Conservation (phyloP, 2,888 invertebrate species). For the Marasmarcha lunaedactyla region DNA sequence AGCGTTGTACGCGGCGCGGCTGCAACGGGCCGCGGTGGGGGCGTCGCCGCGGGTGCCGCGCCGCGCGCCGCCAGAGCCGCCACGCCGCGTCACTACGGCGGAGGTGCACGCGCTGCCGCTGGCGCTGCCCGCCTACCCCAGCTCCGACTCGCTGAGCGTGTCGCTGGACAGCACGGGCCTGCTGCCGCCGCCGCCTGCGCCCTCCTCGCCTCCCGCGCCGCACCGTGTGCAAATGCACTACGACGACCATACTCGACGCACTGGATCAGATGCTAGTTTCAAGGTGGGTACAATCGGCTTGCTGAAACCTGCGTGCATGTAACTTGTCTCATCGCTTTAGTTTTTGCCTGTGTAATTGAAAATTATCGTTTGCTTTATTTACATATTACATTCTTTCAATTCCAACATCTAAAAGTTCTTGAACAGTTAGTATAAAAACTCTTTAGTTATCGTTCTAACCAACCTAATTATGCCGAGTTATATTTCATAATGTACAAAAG, state of each 20-base stretch:
- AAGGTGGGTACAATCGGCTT: conserved; percentile 73
- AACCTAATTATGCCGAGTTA: no score
- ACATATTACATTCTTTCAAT: no score
- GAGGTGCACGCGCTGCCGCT: conserved; percentile 71
- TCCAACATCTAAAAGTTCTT: no score
- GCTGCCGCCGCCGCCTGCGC: conserved; percentile 75
- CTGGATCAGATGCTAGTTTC: conserved; percentile 86
- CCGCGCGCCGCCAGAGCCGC: conserved; percentile 85
- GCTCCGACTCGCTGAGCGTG: conserved; percentile 74
- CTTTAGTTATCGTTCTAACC: no score
- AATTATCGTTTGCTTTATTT: no score
- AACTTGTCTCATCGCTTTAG: no score
- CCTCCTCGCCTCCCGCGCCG: conserved; percentile 75
- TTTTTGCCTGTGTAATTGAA: no score
- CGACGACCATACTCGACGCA: conserved; percentile 61
- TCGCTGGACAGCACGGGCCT: conserved; percentile 74
- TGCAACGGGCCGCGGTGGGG: conserved; percentile 69
- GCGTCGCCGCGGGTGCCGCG: conserved; percentile 81
- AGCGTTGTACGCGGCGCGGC: conserved; percentile 53
- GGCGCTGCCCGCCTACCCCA: conserved; percentile 74
- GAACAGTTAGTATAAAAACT: no score
- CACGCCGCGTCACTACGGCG: conserved; percentile 77
- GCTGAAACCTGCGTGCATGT: no score
- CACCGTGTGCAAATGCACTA: conserved; percentile 49
- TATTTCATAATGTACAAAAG: no score